Base-by-base conservation (phyloP, 2,888 invertebrate genomes). In the Drosophila mayaguana region DNA sequence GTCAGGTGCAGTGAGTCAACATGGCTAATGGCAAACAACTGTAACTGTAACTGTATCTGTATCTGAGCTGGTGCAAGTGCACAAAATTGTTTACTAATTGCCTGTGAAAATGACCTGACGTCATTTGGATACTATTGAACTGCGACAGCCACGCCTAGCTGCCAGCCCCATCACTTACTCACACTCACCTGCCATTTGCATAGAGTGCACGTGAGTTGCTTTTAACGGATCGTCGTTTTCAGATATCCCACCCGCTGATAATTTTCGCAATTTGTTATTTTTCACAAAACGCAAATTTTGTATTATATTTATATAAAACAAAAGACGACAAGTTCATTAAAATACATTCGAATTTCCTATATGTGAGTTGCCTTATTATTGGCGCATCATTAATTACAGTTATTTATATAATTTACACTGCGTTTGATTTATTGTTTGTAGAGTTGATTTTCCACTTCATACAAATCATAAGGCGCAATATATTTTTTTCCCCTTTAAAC, bases 61-160 rank as follows among this genome's bases (percentile, higher is more conserved):
- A 53, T 20, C 20, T 54, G 40, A 54, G 60, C 43, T 42, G 43
- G 64, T 61, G 63, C 54, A 59, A 57, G 53, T 64, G 69, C 63
- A 63, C 57, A 62, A 66, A 66, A 55, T 69, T 87, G 81, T 75
- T 87, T 83, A 62, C 75, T 62, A 72, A 64, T 68, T 40, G 68
- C 18, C 59, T 56, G 66, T 59, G 66, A 65, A 72, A 68, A 53
- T 67, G 45, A 28, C 16, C 55, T 77, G 72, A 83, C 80, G 80
- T 80, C 72, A 82, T 38, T 28, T 32, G 25, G 32, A 46, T 67
- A 50, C 63, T 28, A 50, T 70, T 65, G 34, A 64, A 70, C 56
- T 67, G 51, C 61, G 42, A 14, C 55, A 32, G 48, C 34, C 48
- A 57, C 61, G 45, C 62, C 72, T 32, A 16, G 18, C 9, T 14